Evolutionary conservation across 2,888 invertebrate species (phyloP).

Genomic region (Epirrita christyi): DNA sequence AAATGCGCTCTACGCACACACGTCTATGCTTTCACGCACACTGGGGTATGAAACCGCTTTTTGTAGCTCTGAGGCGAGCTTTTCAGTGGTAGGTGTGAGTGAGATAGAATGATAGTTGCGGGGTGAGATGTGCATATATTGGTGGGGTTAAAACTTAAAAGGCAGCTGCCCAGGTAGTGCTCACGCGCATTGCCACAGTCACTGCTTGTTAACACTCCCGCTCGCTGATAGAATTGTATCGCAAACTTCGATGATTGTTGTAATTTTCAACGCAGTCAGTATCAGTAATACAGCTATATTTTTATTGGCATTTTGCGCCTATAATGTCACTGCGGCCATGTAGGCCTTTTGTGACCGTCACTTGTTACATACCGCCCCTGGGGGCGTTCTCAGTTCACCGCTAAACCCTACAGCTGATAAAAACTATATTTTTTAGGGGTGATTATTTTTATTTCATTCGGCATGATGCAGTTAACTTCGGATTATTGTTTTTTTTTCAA

Average conservation of each 20-base stretch:
- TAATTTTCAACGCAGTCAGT: constrained; percentile 14
- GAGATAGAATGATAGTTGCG: constrained; percentile 71
- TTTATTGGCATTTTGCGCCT: too few species aligned
- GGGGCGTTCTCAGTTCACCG: too few species aligned
- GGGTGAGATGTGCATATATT: constrained; percentile 66
- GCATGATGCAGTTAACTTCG: too few species aligned
- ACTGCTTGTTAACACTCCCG: constrained; percentile 78
- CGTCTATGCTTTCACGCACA: constrained; percentile 53
- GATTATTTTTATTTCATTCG: too few species aligned
- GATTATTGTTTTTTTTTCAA: too few species aligned
- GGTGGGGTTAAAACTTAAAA: constrained; percentile 73
- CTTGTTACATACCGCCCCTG: too few species aligned
- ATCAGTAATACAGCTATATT: neutral
- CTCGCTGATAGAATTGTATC: constrained; percentile 71
- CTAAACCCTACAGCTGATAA: too few species aligned
- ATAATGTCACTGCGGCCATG: too few species aligned
- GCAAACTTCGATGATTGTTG: constrained; percentile 61
- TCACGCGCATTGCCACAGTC: constrained; percentile 74
- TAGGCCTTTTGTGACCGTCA: too few species aligned
- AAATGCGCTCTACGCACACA: constrained; percentile 77
- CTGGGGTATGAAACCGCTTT: constrained; percentile 77
- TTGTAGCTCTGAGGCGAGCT: constrained; percentile 73
- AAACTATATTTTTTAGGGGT: too few species aligned
- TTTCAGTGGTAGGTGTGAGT: constrained; percentile 65
- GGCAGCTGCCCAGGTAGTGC: constrained; percentile 83